These are phyloP conservation scores for Ciona savignyi DNA, from an alignment of 23 tunicate species.

Conservation along the genomic window DNA sequence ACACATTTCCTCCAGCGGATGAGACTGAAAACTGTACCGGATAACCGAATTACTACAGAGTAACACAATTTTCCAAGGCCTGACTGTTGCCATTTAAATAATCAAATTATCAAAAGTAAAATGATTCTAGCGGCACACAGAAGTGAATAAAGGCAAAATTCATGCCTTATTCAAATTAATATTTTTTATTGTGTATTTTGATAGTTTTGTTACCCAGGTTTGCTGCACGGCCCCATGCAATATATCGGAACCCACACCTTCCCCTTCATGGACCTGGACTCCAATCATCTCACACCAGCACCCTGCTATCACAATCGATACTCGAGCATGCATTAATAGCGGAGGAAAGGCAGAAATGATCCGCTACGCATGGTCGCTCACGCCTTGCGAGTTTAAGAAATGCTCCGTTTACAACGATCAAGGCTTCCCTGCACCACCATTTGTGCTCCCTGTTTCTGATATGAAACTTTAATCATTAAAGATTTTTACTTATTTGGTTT, in stretches of 20 bases:
- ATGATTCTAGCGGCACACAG: no score
- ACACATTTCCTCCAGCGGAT: no score
- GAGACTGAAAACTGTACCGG: no score
- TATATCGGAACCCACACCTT: neutral
- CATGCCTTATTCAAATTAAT: no score
- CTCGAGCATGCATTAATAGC: conserved; percentile 1
- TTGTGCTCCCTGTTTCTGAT: neutral
- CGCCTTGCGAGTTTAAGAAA: conserved; percentile 68
- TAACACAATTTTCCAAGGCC: no score
- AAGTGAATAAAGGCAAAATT: no score
- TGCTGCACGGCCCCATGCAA: conserved; percentile 19
- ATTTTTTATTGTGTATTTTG: no score
- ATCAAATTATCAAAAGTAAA: neutral
- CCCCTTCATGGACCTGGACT: conserved; percentile 26
- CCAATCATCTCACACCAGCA: conserved; percentile 14
- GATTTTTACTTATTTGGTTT: no score
- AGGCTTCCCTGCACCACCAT: neutral
- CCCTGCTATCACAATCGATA: conserved; percentile 18
- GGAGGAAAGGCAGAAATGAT: neutral
- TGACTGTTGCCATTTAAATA: neutral
- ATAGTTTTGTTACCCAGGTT: no score
- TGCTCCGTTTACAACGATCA: conserved; percentile 19
- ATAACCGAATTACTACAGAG: no score
- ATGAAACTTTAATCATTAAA: neutral
- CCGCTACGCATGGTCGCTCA: conserved; percentile 39